These are phyloP conservation scores for Syncerus caffer DNA, from an alignment of 2,797 vertebrate species.

Conservation along the genomic window DNA sequence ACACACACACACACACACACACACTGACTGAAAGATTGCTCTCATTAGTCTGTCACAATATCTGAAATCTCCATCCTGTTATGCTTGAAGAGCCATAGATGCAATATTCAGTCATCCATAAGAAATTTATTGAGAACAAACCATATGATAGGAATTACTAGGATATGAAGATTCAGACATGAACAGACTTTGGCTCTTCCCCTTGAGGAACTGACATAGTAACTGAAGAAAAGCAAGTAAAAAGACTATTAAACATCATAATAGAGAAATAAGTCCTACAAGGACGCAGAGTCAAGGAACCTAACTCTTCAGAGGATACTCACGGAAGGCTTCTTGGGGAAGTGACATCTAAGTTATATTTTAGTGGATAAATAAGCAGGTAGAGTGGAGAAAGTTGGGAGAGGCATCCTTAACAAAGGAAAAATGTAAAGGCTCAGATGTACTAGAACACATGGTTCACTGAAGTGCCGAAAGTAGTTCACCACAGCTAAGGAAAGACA, in stretches of 20 bases:
- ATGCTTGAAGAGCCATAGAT: neutral
- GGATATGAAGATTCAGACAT: neutral
- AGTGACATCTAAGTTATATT: neutral
- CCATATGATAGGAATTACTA: neutral
- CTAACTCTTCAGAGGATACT: neutral
- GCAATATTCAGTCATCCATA: neutral
- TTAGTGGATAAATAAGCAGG: neutral
- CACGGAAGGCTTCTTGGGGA: neutral
- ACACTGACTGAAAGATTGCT: neutral
- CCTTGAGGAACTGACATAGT: neutral
- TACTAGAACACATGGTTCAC: neutral
- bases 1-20: neutral
- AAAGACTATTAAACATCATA: neutral
- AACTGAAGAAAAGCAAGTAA: constrained; percentile 1
- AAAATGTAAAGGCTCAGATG: neutral
- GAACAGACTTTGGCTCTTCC: neutral
- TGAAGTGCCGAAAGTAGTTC: neutral
- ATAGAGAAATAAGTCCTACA: neutral
- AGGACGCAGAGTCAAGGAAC: neutral
- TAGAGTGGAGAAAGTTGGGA: neutral
- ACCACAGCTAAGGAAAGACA: neutral
- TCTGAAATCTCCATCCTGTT: neutral
- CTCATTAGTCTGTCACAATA: neutral
- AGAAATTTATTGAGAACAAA: constrained; percentile 7
- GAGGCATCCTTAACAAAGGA: neutral